Percentiles rank a stretch among this genome's conserved stretches.
These are phyloP conservation scores for cat (Felis catus) DNA, from an alignment of 2,113 vertebrate species.

Conservation along the genomic window F.catus_Fca126_mat1.0 CM031419.1:30847501-30848000, in stretches of 20 bases:
- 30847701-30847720: conserved; percentile 56
- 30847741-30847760: conserved; percentile 95
- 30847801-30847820: conserved; percentile 90
- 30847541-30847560: background rate
- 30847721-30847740: conserved; percentile 92
- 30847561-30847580: background rate
- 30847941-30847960: background rate
- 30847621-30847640: conserved; percentile 37
- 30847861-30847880: conserved; percentile 88
- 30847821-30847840: conserved; percentile 93
- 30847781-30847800: conserved; percentile 91
- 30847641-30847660: background rate
- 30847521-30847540: background rate
- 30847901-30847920: conserved; percentile 59
- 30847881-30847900: background rate
- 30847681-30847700: background rate
- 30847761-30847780: conserved; percentile 94
- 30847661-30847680: background rate
- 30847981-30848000: background rate
- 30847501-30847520: background rate
- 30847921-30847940: conserved; percentile 37
- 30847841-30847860: conserved; percentile 93
- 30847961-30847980: background rate
- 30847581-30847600: background rate
- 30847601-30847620: background rate